Evolutionary conservation across 2,113 vertebrate genomes (phyloP), one percentile per base, ranked within the genome.

Genomic region (Phyllostomus hastatus): DNA sequence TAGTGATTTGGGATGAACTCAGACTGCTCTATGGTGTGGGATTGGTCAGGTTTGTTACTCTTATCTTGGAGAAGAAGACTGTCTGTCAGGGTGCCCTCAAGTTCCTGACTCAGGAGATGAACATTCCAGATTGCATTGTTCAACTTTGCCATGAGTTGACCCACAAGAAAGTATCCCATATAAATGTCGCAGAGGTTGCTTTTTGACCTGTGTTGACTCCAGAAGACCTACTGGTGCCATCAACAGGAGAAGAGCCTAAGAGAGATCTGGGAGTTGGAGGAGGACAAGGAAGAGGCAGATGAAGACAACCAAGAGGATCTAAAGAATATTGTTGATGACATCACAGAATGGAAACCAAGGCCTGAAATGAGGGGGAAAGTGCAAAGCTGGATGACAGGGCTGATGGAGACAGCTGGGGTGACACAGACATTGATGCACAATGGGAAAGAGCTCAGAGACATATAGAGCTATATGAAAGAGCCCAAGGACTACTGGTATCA

Each of bases 71-170:
- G 96, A 98, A 98, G 19, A 99, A 99, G 84, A 99, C 99, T 99
- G 52, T 98, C 43, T 33, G 46, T 97, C 12, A 98, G 98, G 84
- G 98, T 98, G 10, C 98, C 99, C 98, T 99, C 90, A 98, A 99
- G 96, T 97, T 98, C 7, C 98, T 99, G 97, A 99, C 99, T 43
- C 98, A 97, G 91, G 99, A 99, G 98, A 99, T 99, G 75, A 99
- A 99, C 95, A 99, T 99, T 98, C 99, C 99, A 0, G 98, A 99
- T 97, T 99, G 99, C 99, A 98, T 99, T 0, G 99, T 99, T 35
- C 98, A 99, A 93, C 99, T 99, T 59, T 98, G 99, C 3, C 99
- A 99, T 0, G 99, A 99, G 10, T 97, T 99, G 97, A 99, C 99
- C 0, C 99, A 99, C 0, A 98, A 99, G 50, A 99, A 98, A 97